Evolutionary conservation across 2,888 invertebrate genomes (phyloP).

Genomic region (Arge pagana): DNA sequence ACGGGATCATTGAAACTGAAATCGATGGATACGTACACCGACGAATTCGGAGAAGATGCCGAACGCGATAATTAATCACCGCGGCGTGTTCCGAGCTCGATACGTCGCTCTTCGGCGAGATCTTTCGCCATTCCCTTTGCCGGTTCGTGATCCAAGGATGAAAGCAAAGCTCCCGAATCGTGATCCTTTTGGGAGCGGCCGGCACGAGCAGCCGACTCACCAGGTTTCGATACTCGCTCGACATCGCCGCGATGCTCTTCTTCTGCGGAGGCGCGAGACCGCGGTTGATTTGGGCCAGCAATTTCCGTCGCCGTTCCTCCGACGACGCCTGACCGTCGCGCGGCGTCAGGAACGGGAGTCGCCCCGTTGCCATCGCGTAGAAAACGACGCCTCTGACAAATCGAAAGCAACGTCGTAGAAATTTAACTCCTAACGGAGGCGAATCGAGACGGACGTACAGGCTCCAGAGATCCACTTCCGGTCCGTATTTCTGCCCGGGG

Average conservation of each 20-base stretch:
- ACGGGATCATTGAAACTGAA: slow-evolving; percentile 1
- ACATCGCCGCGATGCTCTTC: slow-evolving; percentile 59
- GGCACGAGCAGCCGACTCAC: slow-evolving; percentile 64
- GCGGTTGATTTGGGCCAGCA: slow-evolving; percentile 69
- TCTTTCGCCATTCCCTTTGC: slow-evolving; percentile 61
- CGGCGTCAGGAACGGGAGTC: slow-evolving; percentile 68
- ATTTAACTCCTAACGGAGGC: not conserved
- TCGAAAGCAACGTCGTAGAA: no score
- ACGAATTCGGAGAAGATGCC: not conserved
- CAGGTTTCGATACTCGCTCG: slow-evolving; percentile 58
- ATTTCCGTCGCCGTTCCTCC: slow-evolving; percentile 64
- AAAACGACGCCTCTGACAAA: slow-evolving; percentile 77
- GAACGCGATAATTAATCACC: slow-evolving; percentile 21
- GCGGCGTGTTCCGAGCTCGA: slow-evolving; percentile 38
- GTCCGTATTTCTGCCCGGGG: slow-evolving; percentile 71
- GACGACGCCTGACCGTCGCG: slow-evolving; percentile 55
- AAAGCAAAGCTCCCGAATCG: slow-evolving; percentile 62
- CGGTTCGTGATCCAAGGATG: slow-evolving; percentile 66
- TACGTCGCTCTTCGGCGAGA: slow-evolving; percentile 59
- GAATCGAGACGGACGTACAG: slow-evolving; percentile 60
- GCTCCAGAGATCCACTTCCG: slow-evolving; percentile 81
- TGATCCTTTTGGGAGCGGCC: slow-evolving; percentile 62
- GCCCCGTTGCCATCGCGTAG: slow-evolving; percentile 76
- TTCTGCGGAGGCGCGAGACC: slow-evolving; percentile 68
- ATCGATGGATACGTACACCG: not conserved